Evolutionary conservation across 92 coral and sea anemone species (phyloP).

Genomic region (Umimayanthus chanpuru): DNA sequence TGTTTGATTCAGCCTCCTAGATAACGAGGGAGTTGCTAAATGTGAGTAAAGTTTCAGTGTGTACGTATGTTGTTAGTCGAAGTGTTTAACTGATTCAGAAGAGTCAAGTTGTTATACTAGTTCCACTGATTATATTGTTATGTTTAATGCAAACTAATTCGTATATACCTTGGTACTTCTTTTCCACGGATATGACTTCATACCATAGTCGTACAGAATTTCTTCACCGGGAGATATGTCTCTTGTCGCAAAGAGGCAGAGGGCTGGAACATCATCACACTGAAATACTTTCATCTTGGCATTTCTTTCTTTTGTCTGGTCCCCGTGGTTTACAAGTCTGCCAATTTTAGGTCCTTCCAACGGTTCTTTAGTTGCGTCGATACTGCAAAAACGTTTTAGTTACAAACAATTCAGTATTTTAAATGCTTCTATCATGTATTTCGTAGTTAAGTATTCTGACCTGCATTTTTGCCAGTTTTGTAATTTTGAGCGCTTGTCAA

Average conservation of each 20-base stretch:
- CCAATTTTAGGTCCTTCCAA: slow-evolving; percentile 8
- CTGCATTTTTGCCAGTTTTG: neutral
- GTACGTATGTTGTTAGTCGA: no score
- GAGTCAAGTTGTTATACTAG: neutral
- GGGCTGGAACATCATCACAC: neutral
- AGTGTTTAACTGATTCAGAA: no score
- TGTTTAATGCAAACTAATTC: neutral
- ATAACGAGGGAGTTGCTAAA: no score
- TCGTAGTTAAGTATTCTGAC: neutral
- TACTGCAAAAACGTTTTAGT: slow-evolving; percentile 4
- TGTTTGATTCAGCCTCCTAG: no score
- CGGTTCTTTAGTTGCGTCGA: slow-evolving; percentile 46
- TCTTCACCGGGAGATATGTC: slow-evolving; percentile 33
- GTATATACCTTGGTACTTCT: neutral
- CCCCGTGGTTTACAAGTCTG: slow-evolving; percentile 38
- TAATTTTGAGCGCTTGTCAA: no score
- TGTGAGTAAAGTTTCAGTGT: no score
- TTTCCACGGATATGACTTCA: slow-evolving; percentile 32
- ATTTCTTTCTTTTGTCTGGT: slow-evolving; percentile 1
- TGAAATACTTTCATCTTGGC: slow-evolving; percentile 35
- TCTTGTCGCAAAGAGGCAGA: slow-evolving; percentile 30
- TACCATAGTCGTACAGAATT: slow-evolving; percentile 36
- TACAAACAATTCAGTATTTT: neutral
- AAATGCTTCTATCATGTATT: no score
- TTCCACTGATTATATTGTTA: neutral